Conservation (phyloP, 2,888 invertebrate genomes). For the Acleris laterana region DNA sequence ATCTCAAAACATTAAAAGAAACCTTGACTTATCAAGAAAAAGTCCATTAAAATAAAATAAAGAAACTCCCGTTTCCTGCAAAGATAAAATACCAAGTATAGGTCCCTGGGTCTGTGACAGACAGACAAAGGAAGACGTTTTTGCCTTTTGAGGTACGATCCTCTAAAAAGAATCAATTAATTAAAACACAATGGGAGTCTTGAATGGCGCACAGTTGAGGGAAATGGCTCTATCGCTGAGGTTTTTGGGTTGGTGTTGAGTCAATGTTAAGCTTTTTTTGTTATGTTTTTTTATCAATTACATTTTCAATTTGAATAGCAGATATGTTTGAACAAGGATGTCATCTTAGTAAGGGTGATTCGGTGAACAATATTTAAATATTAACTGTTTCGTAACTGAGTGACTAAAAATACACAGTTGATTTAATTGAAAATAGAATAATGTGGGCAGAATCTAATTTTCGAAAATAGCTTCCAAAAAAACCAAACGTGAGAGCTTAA, state of each 20-base stretch:
- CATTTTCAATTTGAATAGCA: too few species aligned
- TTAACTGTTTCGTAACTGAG: too few species aligned
- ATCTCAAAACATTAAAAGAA: background rate
- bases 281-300: too few species aligned
- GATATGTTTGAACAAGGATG: too few species aligned
- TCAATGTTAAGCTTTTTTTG: background rate
- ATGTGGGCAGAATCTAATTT: too few species aligned
- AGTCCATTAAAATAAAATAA: conserved; percentile 15
- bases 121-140: conserved; percentile 32
- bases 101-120: conserved; percentile 27
- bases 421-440: too few species aligned
- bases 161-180: conserved; percentile 68
- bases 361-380: too few species aligned
- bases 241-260: conserved; percentile 4
- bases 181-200: conserved; percentile 61
- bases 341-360: too few species aligned
- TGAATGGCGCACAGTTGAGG: conserved; percentile 55
- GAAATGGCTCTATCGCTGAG: conserved; percentile 40
- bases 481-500: too few species aligned
- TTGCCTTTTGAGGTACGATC: conserved; percentile 33
- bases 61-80: conserved; percentile 15
- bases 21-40: background rate
- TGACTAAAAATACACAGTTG: too few species aligned
- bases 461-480: too few species aligned
- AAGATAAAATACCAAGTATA: conserved; percentile 30